Evolutionary conservation across 2,888 invertebrate genomes (phyloP), one percentile per base, ranked within the genome.

Genomic region (Onthophagus sagittarius): DNA sequence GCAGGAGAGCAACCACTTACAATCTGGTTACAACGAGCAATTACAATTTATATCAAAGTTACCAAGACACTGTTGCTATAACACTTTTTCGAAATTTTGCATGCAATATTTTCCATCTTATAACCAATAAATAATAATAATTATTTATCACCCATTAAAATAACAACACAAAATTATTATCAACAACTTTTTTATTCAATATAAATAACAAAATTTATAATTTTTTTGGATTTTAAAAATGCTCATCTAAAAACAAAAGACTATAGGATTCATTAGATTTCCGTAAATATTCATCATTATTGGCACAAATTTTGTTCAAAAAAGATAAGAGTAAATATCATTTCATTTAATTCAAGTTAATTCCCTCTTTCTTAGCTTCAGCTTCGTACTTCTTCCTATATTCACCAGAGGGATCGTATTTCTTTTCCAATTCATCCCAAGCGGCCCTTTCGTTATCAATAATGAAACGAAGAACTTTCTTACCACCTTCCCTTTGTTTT

Each of bases 321-420:
- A 53, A 53, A 7, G 6, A 53, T 63, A 32, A 33, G 23, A 71
- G 13, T 23, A n/a, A 13, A n/a, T 6, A 63, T 32, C 23, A 23
- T 32, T 64, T 73, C 15, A 11, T 76, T 75, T 77, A 63, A 79
- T 13, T n/a, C 23, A 23, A 23, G 31, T 77, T 77, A 64, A 82
- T 75, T 70, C 82, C 82, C 74, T 80, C 78, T 39, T 77, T 74
- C 31, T 78, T 83, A 2, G 90, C 91, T 62, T 89, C 87, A 0
- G 87, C 87, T 77, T 89, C 88, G 84, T 93, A 94, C 82, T 88
- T 90, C 82, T 87, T 86, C 81, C 88, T 88, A 87, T 90, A 94
- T 70, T 86, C 81, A 33, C 90, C 90, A 0, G 88, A 86, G 6
- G 92, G 90, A 83, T 94, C 94, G 83, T 88, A 94, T 84, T 92